These are phyloP conservation scores for Apostichopus japonicus DNA, from an alignment of 35 echinoderm and acorn worm species.

Conservation along the genomic window DNA sequence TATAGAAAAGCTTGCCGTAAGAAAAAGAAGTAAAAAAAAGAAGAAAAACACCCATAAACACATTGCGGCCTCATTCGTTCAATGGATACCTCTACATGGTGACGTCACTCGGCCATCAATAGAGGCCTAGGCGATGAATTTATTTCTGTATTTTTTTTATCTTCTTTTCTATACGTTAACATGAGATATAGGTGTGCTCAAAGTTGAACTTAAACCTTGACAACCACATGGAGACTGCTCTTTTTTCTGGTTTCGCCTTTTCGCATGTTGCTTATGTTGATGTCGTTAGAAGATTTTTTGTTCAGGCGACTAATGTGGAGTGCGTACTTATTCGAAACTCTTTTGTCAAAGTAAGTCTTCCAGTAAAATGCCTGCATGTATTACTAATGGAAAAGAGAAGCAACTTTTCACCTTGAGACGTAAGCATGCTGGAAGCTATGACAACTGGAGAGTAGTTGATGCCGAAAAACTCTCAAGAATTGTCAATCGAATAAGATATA, in stretches of 20 bases:
- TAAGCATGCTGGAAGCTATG: background rate
- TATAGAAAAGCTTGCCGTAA: too few relatives aligned
- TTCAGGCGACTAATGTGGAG: background rate
- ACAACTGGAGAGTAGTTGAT: background rate
- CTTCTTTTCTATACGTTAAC: background rate
- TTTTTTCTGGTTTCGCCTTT: background rate
- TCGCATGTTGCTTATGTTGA: too few relatives aligned
- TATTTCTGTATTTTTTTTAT: too few relatives aligned
- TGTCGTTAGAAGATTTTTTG: too few relatives aligned
- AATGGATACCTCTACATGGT: background rate
- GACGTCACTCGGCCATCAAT: background rate
- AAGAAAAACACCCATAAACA: background rate
- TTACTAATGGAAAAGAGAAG: background rate
- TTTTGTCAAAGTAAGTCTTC: background rate
- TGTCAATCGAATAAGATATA: too few relatives aligned
- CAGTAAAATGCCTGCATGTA: background rate
- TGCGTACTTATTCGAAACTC: background rate
- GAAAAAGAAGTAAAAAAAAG: too few relatives aligned
- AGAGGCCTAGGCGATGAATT: background rate
- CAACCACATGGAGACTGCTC: background rate
- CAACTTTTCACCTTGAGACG: background rate
- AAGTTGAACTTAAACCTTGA: background rate
- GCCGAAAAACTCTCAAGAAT: background rate
- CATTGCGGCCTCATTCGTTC: background rate
- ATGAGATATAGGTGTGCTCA: background rate